Percentiles rank a stretch among this genome's conserved stretches.
These are phyloP conservation scores for Trachurus trachurus DNA, from an alignment of 2,797 vertebrate genomes.

Conservation along the genomic window DNA sequence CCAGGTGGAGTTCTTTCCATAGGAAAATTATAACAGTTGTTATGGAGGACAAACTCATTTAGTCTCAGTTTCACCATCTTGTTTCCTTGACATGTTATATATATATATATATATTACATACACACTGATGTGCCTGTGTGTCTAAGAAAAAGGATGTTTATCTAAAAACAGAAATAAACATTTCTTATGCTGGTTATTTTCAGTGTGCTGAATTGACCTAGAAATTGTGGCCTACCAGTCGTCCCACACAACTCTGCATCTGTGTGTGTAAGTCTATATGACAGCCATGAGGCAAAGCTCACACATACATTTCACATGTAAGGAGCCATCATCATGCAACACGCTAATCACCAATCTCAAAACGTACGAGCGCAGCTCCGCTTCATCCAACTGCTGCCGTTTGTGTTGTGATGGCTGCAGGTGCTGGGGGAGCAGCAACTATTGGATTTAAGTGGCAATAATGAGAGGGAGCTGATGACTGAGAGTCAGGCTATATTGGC, in stretches of 20 bases:
- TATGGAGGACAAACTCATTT: too few species aligned
- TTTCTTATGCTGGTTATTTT: neutral
- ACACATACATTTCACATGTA: slow-evolving; percentile 25
- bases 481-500: slow-evolving; percentile 38
- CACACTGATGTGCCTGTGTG: neutral
- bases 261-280: neutral
- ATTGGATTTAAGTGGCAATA: slow-evolving; percentile 73
- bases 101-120: too few species aligned
- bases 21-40: slow-evolving; percentile 4
- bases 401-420: slow-evolving; percentile 47
- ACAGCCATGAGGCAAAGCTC: slow-evolving; percentile 1
- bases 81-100: neutral
- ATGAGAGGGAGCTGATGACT: slow-evolving; percentile 56
- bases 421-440: slow-evolving; percentile 54
- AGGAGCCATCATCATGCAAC: slow-evolving; percentile 40
- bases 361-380: slow-evolving; percentile 21
- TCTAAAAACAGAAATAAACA: neutral
- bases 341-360: slow-evolving; percentile 35
- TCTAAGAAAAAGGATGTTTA: neutral
- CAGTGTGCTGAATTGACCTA: neutral
- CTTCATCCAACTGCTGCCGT: slow-evolving; percentile 47
- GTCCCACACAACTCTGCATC: neutral
- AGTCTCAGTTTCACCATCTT: neutral
- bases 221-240: neutral
- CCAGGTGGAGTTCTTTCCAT: neutral